Base-by-base conservation (phyloP, 2,113 vertebrate species). In the Camelus dromedarius region DNA sequence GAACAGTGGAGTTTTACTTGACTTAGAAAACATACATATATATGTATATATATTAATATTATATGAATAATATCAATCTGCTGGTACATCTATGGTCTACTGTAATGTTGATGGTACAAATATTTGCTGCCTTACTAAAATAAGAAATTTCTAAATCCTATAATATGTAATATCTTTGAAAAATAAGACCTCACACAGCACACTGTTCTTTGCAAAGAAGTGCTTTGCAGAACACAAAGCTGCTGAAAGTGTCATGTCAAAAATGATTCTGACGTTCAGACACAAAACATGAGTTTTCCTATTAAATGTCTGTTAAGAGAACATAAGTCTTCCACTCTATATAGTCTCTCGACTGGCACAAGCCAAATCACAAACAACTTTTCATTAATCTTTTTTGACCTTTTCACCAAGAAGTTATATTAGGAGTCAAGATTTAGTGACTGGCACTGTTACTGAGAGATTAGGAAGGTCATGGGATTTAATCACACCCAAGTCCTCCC, bases 131-230 rank as follows among this genome's bases (percentile, higher is more conserved):
- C 22, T 92, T 91, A 48, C 18, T 73, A 48, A 85, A 86, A 70
- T 46, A 87, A 90, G 52, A 18, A 1, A 85, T 70, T 56, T 90
- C 24, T 22, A 89, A 58, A 86, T 64, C 26, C 30, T 54, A 8
- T 96, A 54, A 50, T 95, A 93, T 70, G 95, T 79, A 98, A 97
- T 96, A 97, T 64, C 67, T 98, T 98, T 97, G 93, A 96, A 97
- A 98, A 98, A 97, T 38, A 91, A 94, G 60, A 98, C 66, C 70
- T 97, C 98, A 97, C 90, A 94, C 73, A 83, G 89, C 90, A 93
- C 96, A 95, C 52, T 85, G 80, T 89, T 97, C 97, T 97, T 97
- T 95, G 92, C 95, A 97, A 98, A 97, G 95, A 96, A 92, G 56
- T 96, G 91, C 94, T 98, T 94, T 96, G 15, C 66, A 82, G 73